Evolutionary conservation across 2,888 invertebrate genomes (phyloP), one percentile per base, ranked within the genome.

Genomic region (Caenorhabditis imperialis): DNA sequence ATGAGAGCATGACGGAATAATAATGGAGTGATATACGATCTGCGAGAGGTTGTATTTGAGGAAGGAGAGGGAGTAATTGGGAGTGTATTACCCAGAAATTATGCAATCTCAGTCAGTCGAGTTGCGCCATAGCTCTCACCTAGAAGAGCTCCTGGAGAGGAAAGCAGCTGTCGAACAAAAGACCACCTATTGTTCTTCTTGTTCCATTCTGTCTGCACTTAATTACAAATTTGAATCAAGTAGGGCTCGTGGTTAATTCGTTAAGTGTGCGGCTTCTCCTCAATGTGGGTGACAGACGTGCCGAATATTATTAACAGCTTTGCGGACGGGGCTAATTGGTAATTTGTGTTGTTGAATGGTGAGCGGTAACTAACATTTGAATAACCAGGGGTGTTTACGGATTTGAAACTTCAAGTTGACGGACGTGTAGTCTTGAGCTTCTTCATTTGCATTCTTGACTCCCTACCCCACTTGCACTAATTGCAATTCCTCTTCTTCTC

Each of bases 161-260:
- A n/a, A 14, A 38, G 40, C 70, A 61, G 61, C 70, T 70, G 70
- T 25, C 48, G 42, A 50, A 16, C 55, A 70, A 54, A 30, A 27
- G 18, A 20, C 22, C 47, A 71, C 71, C 62, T 71, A 71, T 71
- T 71, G 71, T 71, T 71, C 62, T 20, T 50, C 35, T 50, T 42
- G 44, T 27, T 20, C 30, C 30, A 30, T 10, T 10, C 40, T 30
- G n/a, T 27, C 16, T 22, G 27, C 50, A 58, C 60, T 72, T 72
- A 72, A 72, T 72, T 72, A 72, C 72, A 72, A 72, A 72, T 72
- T 63, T 65, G 63, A 72, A 72, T 65, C 54, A 72, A 72, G 63
- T 57, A 48, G 25, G 61, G 70, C 70, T 48, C 60, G 54, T 61
- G 70, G 54, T 70, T 70, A 55, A 62, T 71, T 71, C 57, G 67